Conservation (phyloP, 1,140 invertebrate species). For the Solen grandis region DNA sequence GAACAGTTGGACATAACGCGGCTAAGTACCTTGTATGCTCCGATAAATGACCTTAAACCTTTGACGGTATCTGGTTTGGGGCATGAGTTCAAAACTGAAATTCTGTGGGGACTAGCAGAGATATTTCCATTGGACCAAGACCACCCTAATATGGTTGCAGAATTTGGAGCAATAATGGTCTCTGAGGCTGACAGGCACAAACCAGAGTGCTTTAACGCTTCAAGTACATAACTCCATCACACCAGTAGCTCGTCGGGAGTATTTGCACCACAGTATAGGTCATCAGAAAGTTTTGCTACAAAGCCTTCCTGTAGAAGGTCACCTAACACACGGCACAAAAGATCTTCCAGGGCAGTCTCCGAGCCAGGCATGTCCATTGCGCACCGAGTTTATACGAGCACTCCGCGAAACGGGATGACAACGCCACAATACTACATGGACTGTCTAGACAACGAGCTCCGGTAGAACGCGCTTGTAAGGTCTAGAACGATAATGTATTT, state of each 20-base stretch:
- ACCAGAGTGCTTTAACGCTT: conserved; percentile 25
- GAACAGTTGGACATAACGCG: conserved; percentile 53
- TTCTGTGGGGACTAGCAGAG: conserved; percentile 49
- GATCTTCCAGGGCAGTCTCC: conserved; percentile 63
- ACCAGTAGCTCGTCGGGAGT: conserved; percentile 31
- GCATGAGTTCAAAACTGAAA: conserved; percentile 38
- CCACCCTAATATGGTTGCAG: conserved; percentile 52
- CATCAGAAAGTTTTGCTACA: conserved; percentile 53
- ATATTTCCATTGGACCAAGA: conserved; percentile 46
- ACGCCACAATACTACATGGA: conserved; percentile 58
- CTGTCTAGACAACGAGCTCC: conserved; percentile 22
- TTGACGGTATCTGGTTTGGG: conserved; percentile 26
- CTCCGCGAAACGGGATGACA: conserved; percentile 56
- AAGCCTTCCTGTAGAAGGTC: conserved; percentile 60
- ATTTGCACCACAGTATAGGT: conserved; percentile 48
- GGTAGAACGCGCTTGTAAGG: conserved; percentile 56
- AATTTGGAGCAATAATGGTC: conserved; percentile 28
- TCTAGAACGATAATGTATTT: conserved; percentile 57
- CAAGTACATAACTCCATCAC: conserved; percentile 22
- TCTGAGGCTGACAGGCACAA: conserved; percentile 30
- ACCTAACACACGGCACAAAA: conserved; percentile 52
- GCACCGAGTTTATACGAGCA: conserved; percentile 56
- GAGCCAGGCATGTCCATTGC: conserved; percentile 65
- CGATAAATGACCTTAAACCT: conserved; percentile 56
- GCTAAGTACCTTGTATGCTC: conserved; percentile 54